Evolutionary conservation across 2,888 invertebrate genomes (phyloP).

Genomic region (Nemoura dubitans): DNA sequence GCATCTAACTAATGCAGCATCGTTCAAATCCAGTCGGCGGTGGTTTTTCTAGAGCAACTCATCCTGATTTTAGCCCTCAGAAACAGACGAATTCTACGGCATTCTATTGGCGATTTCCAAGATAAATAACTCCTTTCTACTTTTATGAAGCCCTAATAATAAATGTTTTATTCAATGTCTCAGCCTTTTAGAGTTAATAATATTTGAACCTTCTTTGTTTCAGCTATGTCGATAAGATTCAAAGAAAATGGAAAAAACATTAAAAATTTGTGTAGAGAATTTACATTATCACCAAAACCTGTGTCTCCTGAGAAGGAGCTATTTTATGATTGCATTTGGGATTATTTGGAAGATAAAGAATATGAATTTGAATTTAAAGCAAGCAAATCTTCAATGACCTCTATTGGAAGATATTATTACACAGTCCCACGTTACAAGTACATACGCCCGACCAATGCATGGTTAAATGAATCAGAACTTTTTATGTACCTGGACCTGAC

Average conservation of each 20-base stretch:
- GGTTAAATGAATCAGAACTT: background rate
- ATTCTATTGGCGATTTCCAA: too few relatives aligned
- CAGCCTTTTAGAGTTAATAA: too few relatives aligned
- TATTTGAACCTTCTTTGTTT: background rate
- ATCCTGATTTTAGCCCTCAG: too few relatives aligned
- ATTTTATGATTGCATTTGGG: slow-evolving; percentile 32
- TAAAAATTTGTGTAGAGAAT: slow-evolving; percentile 20
- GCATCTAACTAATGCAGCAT: too few relatives aligned
- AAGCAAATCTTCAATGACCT: background rate
- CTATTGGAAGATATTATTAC: slow-evolving; percentile 13
- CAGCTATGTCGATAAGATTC: slow-evolving; percentile 27
- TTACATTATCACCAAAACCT: background rate
- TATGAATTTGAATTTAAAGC: slow-evolving; percentile 21
- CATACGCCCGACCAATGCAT: background rate
- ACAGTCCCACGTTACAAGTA: background rate
- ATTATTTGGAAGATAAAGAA: background rate
- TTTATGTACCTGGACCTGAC: slow-evolving; percentile 22
- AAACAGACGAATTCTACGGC: too few relatives aligned
- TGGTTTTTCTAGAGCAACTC: too few relatives aligned
- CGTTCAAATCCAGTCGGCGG: too few relatives aligned
- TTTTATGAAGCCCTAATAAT: background rate
- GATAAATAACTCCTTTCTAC: background rate
- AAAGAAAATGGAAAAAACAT: background rate
- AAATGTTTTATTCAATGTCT: too few relatives aligned
- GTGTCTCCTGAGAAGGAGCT: background rate